Conservation (phyloP, 1,140 invertebrate species). For the Diorhabda elongata region DNA sequence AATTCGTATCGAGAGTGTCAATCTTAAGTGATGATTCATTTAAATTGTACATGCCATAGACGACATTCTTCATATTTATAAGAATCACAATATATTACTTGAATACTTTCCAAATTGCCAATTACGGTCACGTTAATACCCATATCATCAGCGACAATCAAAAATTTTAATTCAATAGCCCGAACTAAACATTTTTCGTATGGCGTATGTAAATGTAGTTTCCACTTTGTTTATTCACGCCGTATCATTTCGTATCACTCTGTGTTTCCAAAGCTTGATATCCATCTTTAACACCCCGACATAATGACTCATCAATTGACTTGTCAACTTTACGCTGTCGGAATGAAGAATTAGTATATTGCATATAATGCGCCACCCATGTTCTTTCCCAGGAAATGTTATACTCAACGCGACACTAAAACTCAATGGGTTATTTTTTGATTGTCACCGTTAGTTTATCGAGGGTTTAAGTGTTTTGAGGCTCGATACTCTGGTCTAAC, state of each 20-base stretch:
- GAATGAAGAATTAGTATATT: conserved; percentile 13
- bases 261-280: conserved; percentile 9
- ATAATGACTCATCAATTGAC: conserved; percentile 21
- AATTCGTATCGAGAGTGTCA: too few relatives aligned
- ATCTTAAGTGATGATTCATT: too few relatives aligned
- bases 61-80: background rate
- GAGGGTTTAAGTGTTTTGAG: background rate
- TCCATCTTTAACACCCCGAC: conserved; percentile 20
- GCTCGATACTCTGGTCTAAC: background rate
- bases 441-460: background rate
- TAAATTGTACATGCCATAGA: too few relatives aligned
- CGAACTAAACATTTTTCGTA: background rate
- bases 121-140: background rate
- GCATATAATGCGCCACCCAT: conserved; percentile 6
- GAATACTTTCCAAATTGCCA: background rate
- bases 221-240: conserved; percentile 17
- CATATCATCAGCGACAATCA: background rate
- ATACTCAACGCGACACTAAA: background rate
- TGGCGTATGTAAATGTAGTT: conserved; percentile 13
- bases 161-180: background rate
- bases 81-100: background rate
- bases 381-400: conserved; percentile 12
- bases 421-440: background rate
- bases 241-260: conserved; percentile 11
- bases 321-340: conserved; percentile 15